Evolutionary conservation across 2,797 vertebrate genomes (phyloP), one percentile per base, ranked within the genome.

Genomic region (Rhinella marina): DNA sequence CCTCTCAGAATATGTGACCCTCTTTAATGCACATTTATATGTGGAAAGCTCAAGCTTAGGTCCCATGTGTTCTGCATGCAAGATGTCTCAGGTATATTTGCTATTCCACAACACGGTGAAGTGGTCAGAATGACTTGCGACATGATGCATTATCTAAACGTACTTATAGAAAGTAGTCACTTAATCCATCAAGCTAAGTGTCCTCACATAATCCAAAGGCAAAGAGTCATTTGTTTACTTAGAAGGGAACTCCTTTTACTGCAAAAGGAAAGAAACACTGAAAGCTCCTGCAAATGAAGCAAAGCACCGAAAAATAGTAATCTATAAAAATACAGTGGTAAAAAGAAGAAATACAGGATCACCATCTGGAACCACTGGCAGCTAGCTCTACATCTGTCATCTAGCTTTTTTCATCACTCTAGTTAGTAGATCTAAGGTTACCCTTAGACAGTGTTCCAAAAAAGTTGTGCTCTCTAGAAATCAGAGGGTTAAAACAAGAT

Each of bases 11-110:
- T 85, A 62, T 62, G 83, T 62, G 27, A 50, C 83, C 70, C 83
- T 76, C n/a, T 72, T 75, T 85, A 85, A 75, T 23, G 29, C 82
- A 84, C 70, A 75, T 75, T 75, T 75, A 75, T 57, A 75, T 41
- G 59, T 64, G 66, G 61, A 50, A 29, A 62, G 17, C 61, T 62
- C 56, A 61, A 50, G 23, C 10, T 8, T 1, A 48, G 41, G 19
- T 23, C 80, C 61, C 61, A 50, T 66, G 59, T 81, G 59, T 81
- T 41, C 79, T 59, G 78, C 19, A 80, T 32, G 56, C 19, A 21
- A 41, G 56, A 80, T 41, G 57, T 21, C 13, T 61, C 56, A 29
- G 17, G 10, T 19, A 29, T 19, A 32, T 29, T n/a, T 41, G 9
- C 21, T 61, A 32, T 80, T 32, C 10, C 78, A 41, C 7, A 32